Percentiles rank a stretch among this genome's conserved stretches.
These are phyloP conservation scores for Phyllotreta striolata DNA, from an alignment of 2,888 invertebrate species.

Conservation along the genomic window DNA sequence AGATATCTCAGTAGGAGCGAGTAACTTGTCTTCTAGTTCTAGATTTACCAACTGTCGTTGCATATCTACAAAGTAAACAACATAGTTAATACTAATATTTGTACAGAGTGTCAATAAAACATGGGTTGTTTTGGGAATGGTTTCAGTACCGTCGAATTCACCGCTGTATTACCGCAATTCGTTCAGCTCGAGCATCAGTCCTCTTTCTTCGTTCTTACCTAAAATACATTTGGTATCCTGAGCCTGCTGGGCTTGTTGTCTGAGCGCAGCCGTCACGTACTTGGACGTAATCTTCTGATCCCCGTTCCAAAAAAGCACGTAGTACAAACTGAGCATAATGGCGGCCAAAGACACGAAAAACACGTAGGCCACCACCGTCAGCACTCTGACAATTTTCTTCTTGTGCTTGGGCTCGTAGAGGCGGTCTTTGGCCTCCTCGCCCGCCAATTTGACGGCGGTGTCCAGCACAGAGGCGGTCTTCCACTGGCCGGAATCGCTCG, in stretches of 20 bases:
- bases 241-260: constrained; percentile 33
- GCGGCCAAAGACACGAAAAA: constrained; percentile 94
- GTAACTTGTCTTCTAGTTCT: constrained; percentile 26
- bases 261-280: constrained; percentile 37
- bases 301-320: constrained; percentile 94
- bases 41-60: constrained; percentile 40
- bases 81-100: not conserved
- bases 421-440: constrained; percentile 72
- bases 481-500: constrained; percentile 51
- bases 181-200: not conserved
- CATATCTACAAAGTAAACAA: constrained; percentile 42
- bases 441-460: constrained; percentile 71
- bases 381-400: constrained; percentile 87
- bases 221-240: constrained; percentile 48
- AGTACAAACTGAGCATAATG: constrained; percentile 91
- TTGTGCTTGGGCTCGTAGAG: constrained; percentile 84
- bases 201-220: constrained; percentile 38
- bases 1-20: constrained; percentile 17
- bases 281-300: constrained; percentile 59
- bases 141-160: not conserved
- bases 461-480: constrained; percentile 58
- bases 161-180: not conserved
- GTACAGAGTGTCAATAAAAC: not conserved
- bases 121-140: not conserved
- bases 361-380: constrained; percentile 93